Conservation (phyloP, 2,113 vertebrate species). For the Aphyosemion australe region DNA sequence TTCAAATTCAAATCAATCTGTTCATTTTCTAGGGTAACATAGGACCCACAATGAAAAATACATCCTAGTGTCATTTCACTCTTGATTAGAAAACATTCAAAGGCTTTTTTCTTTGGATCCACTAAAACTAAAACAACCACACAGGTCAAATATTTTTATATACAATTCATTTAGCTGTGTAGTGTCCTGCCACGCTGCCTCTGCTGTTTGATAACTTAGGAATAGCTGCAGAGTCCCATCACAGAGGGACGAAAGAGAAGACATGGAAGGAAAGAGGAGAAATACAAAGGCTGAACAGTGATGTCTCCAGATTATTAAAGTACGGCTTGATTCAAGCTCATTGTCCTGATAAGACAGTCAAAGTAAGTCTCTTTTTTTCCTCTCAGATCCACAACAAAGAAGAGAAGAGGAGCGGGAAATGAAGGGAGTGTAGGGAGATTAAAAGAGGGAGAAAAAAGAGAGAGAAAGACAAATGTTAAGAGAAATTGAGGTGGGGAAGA, state of each 20-base stretch:
- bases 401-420: neutral
- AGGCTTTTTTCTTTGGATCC: neutral
- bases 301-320: constrained; percentile 48
- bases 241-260: constrained; percentile 7
- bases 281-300: constrained; percentile 38
- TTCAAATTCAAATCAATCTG: too few species aligned
- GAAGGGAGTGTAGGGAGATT: neutral
- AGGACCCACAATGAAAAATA: neutral
- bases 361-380: constrained; percentile 43
- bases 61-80: too few species aligned
- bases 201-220: neutral
- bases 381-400: constrained; percentile 14
- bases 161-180: neutral
- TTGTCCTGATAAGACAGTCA: constrained; percentile 52
- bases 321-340: constrained; percentile 61
- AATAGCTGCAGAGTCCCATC: constrained; percentile 27
- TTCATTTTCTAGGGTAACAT: neutral
- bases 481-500: constrained; percentile 4
- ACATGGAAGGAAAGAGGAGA: constrained; percentile 2
- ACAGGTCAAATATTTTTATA: neutral
- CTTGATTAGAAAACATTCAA: neutral
- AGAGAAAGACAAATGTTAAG: neutral
- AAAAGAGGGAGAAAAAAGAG: neutral
- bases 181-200: neutral
- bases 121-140: neutral